phyloP scores from a whole-genome alignment of 2,888 invertebrate genomes.

The Yponomeuta cagnagella region DNA sequence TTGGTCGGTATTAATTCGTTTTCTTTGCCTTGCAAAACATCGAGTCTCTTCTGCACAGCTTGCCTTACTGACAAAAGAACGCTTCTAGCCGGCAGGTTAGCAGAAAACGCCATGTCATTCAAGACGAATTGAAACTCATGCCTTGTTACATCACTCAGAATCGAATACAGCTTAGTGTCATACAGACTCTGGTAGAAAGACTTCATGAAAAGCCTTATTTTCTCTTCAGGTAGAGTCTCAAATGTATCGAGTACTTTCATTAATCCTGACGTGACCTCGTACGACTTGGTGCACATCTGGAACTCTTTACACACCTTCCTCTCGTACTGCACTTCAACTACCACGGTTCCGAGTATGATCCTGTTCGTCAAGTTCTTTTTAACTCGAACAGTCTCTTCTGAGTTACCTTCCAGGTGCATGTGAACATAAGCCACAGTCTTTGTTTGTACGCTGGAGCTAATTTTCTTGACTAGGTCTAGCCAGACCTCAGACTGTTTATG shows the following conservation, averaged over 20 bases:
- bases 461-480: conserved; percentile 44
- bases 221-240: conserved; percentile 29
- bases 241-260: conserved; percentile 34
- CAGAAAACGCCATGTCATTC: conserved; percentile 48
- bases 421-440: conserved; percentile 29
- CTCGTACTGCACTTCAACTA: conserved; percentile 42
- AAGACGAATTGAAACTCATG: conserved; percentile 45
- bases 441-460: conserved; percentile 44
- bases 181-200: conserved; percentile 27
- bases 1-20: background rate
- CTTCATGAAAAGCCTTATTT: conserved; percentile 33
- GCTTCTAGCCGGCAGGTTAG: conserved; percentile 37
- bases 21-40: background rate
- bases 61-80: conserved; percentile 32
- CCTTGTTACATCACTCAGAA: conserved; percentile 34
- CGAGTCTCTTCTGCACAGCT: background rate
- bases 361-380: conserved; percentile 37
- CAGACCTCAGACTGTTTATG: conserved; percentile 34
- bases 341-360: conserved; percentile 34
- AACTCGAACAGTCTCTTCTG: conserved; percentile 24
- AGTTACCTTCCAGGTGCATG: conserved; percentile 30
- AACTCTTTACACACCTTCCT: conserved; percentile 40
- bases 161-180: conserved; percentile 37
- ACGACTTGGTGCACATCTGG: conserved; percentile 36
- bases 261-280: conserved; percentile 39